Evolutionary conservation across 2,113 vertebrate species (phyloP).

Genomic region (Potamarius usumacintae): DNA sequence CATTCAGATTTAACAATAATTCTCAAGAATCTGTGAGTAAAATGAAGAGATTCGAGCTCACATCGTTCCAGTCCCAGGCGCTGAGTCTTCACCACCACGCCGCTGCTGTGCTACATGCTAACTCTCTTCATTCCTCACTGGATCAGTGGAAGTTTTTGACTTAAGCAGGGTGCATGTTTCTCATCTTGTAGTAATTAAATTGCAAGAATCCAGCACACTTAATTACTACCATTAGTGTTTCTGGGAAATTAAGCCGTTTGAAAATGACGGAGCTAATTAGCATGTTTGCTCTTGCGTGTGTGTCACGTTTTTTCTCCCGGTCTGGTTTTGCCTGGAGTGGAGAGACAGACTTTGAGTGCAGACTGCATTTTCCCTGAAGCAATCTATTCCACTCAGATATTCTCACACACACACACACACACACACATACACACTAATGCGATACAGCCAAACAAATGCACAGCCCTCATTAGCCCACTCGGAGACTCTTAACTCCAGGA

Average conservation of each 20-base stretch:
- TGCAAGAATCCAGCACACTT: slow-evolving; percentile 69
- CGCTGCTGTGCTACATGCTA: neutral
- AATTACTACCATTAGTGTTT: slow-evolving; percentile 78
- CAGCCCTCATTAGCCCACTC: slow-evolving; percentile 36
- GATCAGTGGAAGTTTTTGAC: slow-evolving; percentile 36
- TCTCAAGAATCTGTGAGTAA: neutral
- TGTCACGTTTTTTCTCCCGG: slow-evolving; percentile 50
- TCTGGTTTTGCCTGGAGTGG: slow-evolving; percentile 59
- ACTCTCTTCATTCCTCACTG: neutral
- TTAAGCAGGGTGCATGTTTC: slow-evolving; percentile 28
- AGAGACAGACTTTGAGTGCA: slow-evolving; percentile 58
- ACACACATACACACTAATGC: neutral
- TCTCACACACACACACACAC: slow-evolving; percentile 3
- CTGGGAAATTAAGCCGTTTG: slow-evolving; percentile 64
- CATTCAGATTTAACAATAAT: neutral
- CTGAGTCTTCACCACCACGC: neutral
- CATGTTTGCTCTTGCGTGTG: slow-evolving; percentile 64
- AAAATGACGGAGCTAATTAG: slow-evolving; percentile 71
- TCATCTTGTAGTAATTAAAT: slow-evolving; percentile 68
- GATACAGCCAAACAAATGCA: slow-evolving; percentile 5
- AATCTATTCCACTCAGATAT: slow-evolving; percentile 33
- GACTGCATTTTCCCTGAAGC: slow-evolving; percentile 30
- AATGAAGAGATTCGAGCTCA: neutral
- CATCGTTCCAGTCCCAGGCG: neutral
- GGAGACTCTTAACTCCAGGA: slow-evolving; percentile 25